Base-by-base conservation (phyloP, 2,888 invertebrate genomes). In the Metacarcinus magister region DNA sequence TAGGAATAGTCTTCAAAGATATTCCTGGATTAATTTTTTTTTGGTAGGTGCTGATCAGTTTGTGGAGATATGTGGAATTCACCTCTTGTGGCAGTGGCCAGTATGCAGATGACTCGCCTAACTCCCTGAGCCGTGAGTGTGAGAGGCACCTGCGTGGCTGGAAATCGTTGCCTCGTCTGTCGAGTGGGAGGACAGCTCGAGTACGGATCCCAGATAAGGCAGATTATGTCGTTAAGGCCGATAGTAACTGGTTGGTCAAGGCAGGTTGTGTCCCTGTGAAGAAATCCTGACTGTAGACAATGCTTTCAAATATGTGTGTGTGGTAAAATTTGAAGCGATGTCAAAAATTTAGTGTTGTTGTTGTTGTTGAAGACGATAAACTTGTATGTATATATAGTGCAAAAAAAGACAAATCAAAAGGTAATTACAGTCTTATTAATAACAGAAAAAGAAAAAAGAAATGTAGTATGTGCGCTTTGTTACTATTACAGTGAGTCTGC, bases 131-230 rank as follows among this genome's bases (percentile, higher is more conserved):
- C 75, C 75, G 75, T 75, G 75, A 28, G 28, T 75, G 75, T 75
- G 75, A 28, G 75, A 75, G 75, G 75, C 75, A 75, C 75, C 75
- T 75, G 75, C n/a, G 75, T 75, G 75, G 60, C 60, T 60, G 60
- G 60, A 16, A 60, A 60, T 23, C 60, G 60, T 4, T 60, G 0
- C 19, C 60, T 4, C 60, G 60, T 19, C 60, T 16, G 60, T 60
- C 19, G 16, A 60, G 60, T 23, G 60, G 60, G 23, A 60, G 19
- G 60, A 60, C 60, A 60, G 23, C 60, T 23, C 19, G 19, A 60
- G 60, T 60, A 16, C 19, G 60, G 19, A 16, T 16, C 60, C 60
- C 60, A 2, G 60, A 60, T 60, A 60, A 60, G 60, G 19, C 4
- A 16, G 7, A 60, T 75, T 75, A n/a, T 75, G 75, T 75, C n/a